These are phyloP conservation scores for Agrilus planipennis DNA, from an alignment of 1,140 invertebrate species.

Conservation along the genomic window DNA sequence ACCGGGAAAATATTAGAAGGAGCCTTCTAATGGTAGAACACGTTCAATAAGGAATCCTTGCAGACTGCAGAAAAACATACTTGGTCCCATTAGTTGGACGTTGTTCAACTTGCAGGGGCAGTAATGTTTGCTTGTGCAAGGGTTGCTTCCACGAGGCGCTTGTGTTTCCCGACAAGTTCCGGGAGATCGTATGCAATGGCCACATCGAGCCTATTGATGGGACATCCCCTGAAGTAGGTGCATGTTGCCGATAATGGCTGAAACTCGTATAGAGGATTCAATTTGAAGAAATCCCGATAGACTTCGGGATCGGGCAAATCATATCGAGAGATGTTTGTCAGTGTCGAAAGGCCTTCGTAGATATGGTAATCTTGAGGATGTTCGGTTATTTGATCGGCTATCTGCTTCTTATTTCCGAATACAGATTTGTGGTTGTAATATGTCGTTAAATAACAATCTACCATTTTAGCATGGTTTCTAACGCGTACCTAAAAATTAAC, in stretches of 20 bases:
- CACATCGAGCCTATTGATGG: slow-evolving; percentile 80
- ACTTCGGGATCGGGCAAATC: slow-evolving; percentile 87
- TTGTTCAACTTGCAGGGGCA: slow-evolving; percentile 27
- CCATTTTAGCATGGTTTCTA: slow-evolving; percentile 94
- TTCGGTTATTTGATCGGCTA: slow-evolving; percentile 76
- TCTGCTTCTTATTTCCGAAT: slow-evolving; percentile 81
- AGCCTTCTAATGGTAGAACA: too few relatives aligned
- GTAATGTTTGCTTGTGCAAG: slow-evolving; percentile 21
- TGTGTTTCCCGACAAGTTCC: slow-evolving; percentile 82
- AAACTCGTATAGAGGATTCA: slow-evolving; percentile 83
- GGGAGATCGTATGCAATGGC: slow-evolving; percentile 87
- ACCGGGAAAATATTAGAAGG: neutral
- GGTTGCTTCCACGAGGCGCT: slow-evolving; percentile 58
- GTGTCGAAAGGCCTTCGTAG: slow-evolving; percentile 80
- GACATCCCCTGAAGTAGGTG: slow-evolving; percentile 86
- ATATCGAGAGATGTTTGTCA: slow-evolving; percentile 86
- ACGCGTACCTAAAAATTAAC: slow-evolving; percentile 79
- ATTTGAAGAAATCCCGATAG: slow-evolving; percentile 82
- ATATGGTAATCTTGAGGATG: slow-evolving; percentile 90
- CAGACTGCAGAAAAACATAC: too few relatives aligned
- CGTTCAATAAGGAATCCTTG: too few relatives aligned
- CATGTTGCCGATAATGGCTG: slow-evolving; percentile 78
- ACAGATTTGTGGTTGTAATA: slow-evolving; percentile 90
- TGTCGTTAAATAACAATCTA: slow-evolving; percentile 86
- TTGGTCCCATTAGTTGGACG: slow-evolving; percentile 6